Percentiles rank a stretch among this genome's conserved stretches.
phyloP scores from a whole-genome alignment of 2,888 invertebrate genomes.

The Epinotia nisella region DNA sequence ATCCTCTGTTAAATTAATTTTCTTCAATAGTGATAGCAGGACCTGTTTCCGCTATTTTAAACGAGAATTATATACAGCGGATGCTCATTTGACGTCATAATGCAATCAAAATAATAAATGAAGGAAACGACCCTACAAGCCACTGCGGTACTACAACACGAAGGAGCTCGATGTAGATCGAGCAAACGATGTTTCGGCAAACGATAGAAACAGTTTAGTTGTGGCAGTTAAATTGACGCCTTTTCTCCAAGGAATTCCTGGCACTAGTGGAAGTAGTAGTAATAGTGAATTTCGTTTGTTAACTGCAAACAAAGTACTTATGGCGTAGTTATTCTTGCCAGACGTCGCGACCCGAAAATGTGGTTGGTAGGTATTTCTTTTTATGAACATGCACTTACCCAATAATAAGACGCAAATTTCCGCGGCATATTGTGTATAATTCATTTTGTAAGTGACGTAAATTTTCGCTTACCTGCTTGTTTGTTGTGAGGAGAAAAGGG shows the following conservation, averaged over 20 bases:
- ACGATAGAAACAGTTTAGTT: slow-evolving; percentile 44
- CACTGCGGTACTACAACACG: slow-evolving; percentile 9
- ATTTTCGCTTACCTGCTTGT: slow-evolving; percentile 84
- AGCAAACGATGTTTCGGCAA: slow-evolving; percentile 53
- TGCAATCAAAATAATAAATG: slow-evolving; percentile 44
- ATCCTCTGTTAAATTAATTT: slow-evolving; percentile 37
- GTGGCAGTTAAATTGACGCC: slow-evolving; percentile 57
- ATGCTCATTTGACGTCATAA: slow-evolving; percentile 60
- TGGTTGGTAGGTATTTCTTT: slow-evolving; percentile 60
- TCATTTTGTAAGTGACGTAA: slow-evolving; percentile 76
- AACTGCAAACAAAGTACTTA: slow-evolving; percentile 64
- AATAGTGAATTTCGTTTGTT: slow-evolving; percentile 62
- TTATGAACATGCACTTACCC: slow-evolving; percentile 64
- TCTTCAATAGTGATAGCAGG: slow-evolving; percentile 13
- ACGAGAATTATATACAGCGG: slow-evolving; percentile 47
- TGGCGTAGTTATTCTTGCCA: slow-evolving; percentile 56
- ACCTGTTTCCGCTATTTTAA: slow-evolving; percentile 27
- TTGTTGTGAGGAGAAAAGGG: slow-evolving; percentile 80
- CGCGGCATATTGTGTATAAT: slow-evolving; percentile 69
- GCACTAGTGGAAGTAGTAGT: slow-evolving; percentile 50
- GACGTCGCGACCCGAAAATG: slow-evolving; percentile 64
- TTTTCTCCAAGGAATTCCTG: slow-evolving; percentile 51
- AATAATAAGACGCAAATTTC: slow-evolving; percentile 77
- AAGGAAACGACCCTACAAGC: slow-evolving; percentile 24
- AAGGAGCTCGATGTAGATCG: slow-evolving; percentile 51